phyloP scores from a whole-genome alignment of 2,797 vertebrate genomes.

The Acanthornis magna region DNA sequence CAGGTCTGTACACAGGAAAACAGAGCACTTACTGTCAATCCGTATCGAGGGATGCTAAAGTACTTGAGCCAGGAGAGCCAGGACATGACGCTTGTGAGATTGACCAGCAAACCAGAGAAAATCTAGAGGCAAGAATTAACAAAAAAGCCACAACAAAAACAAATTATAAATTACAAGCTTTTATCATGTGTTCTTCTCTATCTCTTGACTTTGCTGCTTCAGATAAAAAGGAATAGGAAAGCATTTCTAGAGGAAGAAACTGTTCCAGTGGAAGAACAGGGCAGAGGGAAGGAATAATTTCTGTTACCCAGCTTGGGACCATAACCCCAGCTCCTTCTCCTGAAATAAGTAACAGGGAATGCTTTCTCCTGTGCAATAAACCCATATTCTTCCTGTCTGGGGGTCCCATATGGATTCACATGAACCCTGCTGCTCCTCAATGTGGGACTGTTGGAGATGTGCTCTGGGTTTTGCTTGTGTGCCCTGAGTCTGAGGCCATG shows the following conservation, averaged over 20 bases:
- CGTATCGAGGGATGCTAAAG: constrained; percentile 91
- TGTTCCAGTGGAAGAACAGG: background rate
- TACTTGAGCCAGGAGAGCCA: constrained; percentile 95
- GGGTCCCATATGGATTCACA: background rate
- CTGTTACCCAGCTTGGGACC: background rate
- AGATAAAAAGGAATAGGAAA: background rate
- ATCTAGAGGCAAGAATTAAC: constrained; percentile 74
- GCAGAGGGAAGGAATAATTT: background rate
- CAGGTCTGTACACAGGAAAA: background rate
- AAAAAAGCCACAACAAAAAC: background rate
- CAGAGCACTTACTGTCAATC: constrained; percentile 80
- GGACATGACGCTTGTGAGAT: constrained; percentile 80
- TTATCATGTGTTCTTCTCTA: background rate
- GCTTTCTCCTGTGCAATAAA: background rate
- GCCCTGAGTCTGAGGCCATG: accelerated
- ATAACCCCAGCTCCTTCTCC: background rate
- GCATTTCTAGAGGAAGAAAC: background rate
- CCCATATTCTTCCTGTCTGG: accelerated
- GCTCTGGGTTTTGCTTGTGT: background rate
- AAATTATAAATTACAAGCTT: background rate
- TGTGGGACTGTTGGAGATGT: background rate
- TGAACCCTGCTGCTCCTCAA: background rate
- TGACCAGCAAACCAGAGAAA: constrained; percentile 92
- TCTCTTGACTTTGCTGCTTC: background rate
- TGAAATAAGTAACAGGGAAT: background rate